Conservation (phyloP, 2,113 vertebrate genomes). For the Nettapus auritus region DNA sequence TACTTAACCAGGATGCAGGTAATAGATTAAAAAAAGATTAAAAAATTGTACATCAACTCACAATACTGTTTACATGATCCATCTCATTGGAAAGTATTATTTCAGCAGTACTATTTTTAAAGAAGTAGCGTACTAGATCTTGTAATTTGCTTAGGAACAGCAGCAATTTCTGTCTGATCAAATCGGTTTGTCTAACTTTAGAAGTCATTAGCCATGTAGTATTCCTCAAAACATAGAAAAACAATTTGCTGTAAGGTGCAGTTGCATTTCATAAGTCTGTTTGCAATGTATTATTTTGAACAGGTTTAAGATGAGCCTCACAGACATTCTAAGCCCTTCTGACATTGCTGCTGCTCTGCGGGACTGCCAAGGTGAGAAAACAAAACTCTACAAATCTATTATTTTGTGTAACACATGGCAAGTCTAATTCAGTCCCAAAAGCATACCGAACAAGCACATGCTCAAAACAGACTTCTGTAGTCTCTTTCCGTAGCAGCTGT, state of each 20-base stretch:
- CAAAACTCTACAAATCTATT: background rate
- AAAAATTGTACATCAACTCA: background rate
- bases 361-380: conserved; percentile 92
- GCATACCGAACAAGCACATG: background rate
- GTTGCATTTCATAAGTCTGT: background rate
- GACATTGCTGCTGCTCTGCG: conserved; percentile 92
- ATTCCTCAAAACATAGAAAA: background rate
- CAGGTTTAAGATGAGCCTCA: conserved; percentile 92
- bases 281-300: background rate
- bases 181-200: background rate
- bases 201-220: background rate
- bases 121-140: background rate
- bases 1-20: background rate
- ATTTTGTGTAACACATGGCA: background rate
- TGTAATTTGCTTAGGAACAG: background rate
- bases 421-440: background rate
- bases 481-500: background rate
- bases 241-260: rapidly evolving
- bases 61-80: background rate
- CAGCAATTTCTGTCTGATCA: background rate
- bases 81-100: background rate
- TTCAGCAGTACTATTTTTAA: background rate
- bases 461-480: background rate
- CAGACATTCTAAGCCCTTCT: conserved; percentile 88
- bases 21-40: background rate